Percentiles rank a stretch among this genome's conserved stretches.
These are phyloP conservation scores for Poeciliopsis gracilis DNA, from an alignment of 2,797 vertebrate genomes.

Conservation along the genomic window DNA sequence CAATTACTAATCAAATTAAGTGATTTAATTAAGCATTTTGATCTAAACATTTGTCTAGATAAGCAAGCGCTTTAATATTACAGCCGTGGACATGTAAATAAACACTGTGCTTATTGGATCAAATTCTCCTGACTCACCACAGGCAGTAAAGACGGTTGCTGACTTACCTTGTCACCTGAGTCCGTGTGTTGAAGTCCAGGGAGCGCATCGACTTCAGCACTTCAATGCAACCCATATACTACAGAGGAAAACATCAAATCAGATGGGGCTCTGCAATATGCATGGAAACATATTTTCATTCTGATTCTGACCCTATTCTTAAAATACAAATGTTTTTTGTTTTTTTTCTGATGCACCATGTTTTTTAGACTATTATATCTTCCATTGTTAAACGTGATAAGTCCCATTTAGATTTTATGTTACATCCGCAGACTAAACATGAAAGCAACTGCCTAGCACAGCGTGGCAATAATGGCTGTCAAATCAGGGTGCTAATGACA, in stretches of 20 bases:
- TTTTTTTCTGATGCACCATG: neutral
- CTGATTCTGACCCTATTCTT: neutral
- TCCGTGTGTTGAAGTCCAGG: conserved; percentile 94
- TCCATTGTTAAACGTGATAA: conserved; percentile 2
- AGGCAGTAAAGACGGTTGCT: conserved; percentile 1
- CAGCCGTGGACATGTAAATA: conserved; percentile 3
- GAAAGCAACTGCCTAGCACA: conserved; percentile 44
- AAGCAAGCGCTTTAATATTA: conserved; percentile 7
- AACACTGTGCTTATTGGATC: conserved; percentile 31
- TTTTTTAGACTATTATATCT: neutral
- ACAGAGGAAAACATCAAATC: conserved; percentile 39
- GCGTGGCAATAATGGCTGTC: conserved; percentile 64
- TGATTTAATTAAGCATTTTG: neutral
- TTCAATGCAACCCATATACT: conserved; percentile 99
- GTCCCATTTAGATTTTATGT: conserved; percentile 24
- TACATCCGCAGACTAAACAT: conserved; percentile 23
- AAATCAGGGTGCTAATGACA: conserved; percentile 70
- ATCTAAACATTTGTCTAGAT: neutral
- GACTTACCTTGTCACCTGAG: conserved; percentile 94
- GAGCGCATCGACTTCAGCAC: conserved; percentile 96
- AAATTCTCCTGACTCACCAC: conserved; percentile 39
- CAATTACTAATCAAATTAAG: neutral
- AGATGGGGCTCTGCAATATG: neutral
- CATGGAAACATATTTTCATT: neutral
- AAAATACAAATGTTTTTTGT: neutral